Conservation (phyloP, 2,113 vertebrate species). For the Myocastor coypus region DNA sequence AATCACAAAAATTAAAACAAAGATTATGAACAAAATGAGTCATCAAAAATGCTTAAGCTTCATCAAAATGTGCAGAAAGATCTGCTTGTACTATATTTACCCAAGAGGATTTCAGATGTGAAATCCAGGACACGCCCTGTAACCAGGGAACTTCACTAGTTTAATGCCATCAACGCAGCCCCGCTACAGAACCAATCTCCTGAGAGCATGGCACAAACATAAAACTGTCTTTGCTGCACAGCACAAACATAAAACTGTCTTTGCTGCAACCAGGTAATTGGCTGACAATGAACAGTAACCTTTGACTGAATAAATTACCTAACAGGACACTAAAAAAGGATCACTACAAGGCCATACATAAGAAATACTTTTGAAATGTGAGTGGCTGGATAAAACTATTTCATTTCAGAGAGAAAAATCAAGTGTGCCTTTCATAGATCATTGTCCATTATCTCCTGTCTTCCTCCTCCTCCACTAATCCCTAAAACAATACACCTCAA, state of each 20-base stretch:
- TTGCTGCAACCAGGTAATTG: conserved; percentile 47
- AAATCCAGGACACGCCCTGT: conserved; percentile 78
- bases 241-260: conserved; percentile 65
- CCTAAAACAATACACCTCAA: neutral
- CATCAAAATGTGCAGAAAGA: conserved; percentile 56
- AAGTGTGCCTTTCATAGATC: neutral
- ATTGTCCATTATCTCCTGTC: too few relatives aligned
- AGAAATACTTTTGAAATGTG: conserved; percentile 16
- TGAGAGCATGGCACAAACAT: conserved; percentile 64
- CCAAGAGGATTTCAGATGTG: conserved; percentile 69
- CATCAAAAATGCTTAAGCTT: conserved; percentile 71
- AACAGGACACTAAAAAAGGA: conserved; percentile 79
- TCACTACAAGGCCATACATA: conserved; percentile 38
- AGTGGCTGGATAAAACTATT: neutral
- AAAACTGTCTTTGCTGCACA: conserved; percentile 55
- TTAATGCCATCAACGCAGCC: conserved; percentile 73
- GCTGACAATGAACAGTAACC: conserved; percentile 58
- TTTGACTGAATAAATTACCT: conserved; percentile 81
- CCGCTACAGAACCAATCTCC: conserved; percentile 66
- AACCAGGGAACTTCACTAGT: conserved; percentile 65
- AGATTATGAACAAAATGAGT: conserved; percentile 30
- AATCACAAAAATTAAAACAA: conserved; percentile 67
- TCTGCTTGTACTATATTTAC: conserved; percentile 56
- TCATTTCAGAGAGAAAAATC: neutral
- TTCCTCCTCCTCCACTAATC: neutral